A percentile compares a stretch with the other conserved stretches of the same genome.
Evolutionary conservation across 2,888 invertebrate genomes (phyloP).

Genomic region (Saturnia japonica): DNA sequence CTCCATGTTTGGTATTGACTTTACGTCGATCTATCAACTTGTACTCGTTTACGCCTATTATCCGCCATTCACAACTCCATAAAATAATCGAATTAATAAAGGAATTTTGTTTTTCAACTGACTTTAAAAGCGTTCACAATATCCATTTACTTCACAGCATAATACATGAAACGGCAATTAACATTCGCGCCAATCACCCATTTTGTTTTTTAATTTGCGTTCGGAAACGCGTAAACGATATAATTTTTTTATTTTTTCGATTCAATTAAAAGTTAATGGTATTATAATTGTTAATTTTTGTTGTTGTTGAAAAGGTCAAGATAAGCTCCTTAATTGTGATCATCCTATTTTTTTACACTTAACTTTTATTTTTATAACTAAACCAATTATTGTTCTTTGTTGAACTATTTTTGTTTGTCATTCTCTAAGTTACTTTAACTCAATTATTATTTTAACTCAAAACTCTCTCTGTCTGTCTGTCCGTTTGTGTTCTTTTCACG

Average conservation of each 20-base stretch:
- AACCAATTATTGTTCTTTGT: not conserved
- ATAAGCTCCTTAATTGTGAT: not conserved
- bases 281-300: conserved; percentile 6
- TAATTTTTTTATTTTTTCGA: not conserved
- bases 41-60: not conserved
- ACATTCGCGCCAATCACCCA: not conserved
- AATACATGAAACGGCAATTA: conserved; percentile 1
- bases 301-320: not conserved
- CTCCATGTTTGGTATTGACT: not conserved
- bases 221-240: conserved; percentile 9
- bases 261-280: conserved; percentile 1
- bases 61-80: not conserved
- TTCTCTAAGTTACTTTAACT: no score
- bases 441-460: no score
- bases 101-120: conserved; percentile 1
- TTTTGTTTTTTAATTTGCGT: conserved; percentile 13
- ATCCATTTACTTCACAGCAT: not conserved
- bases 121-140: not conserved
- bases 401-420: not conserved
- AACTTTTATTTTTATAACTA: not conserved
- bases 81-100: not conserved
- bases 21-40: not conserved
- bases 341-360: not conserved
- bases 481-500: no score
- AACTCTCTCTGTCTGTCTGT: no score